Conservation (phyloP, 2,797 vertebrate species). For the Acropternis orthonyx region DNA sequence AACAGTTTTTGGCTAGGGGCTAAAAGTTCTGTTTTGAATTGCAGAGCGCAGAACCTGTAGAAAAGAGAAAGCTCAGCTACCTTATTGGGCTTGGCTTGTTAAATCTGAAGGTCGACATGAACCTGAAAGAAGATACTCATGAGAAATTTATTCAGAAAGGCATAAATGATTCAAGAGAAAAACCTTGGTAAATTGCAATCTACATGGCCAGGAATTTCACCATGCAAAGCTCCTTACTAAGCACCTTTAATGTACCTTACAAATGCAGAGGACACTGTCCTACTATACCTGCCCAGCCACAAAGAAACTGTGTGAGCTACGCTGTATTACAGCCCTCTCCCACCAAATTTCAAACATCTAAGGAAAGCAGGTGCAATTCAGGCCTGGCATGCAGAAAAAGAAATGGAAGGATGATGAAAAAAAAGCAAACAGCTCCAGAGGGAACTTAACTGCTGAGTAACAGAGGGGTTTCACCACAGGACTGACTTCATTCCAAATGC, state of each 20-base stretch:
- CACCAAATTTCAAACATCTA: fast-evolving
- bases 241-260: not conserved
- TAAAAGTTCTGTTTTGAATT: not conserved
- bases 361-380: not conserved
- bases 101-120: not conserved
- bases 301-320: fast-evolving
- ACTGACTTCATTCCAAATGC: conserved; percentile 29
- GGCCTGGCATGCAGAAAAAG: not conserved
- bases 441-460: conserved; percentile 28
- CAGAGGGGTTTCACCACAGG: not conserved
- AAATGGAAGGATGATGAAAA: not conserved
- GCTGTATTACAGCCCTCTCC: not conserved
- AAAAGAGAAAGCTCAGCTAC: conserved; percentile 16
- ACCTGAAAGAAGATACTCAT: conserved; percentile 18
- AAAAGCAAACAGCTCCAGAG: not conserved
- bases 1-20: not conserved
- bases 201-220: not conserved
- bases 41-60: not conserved
- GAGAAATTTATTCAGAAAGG: conserved; percentile 51
- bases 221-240: not conserved
- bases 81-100: not conserved
- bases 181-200: not conserved
- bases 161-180: conserved; percentile 58
- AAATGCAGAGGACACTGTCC: not conserved
- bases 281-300: not conserved